Evolutionary conservation across 1,140 invertebrate genomes (phyloP), one percentile per base, ranked within the genome.

Genomic region (Drosophila albomicans): DNA sequence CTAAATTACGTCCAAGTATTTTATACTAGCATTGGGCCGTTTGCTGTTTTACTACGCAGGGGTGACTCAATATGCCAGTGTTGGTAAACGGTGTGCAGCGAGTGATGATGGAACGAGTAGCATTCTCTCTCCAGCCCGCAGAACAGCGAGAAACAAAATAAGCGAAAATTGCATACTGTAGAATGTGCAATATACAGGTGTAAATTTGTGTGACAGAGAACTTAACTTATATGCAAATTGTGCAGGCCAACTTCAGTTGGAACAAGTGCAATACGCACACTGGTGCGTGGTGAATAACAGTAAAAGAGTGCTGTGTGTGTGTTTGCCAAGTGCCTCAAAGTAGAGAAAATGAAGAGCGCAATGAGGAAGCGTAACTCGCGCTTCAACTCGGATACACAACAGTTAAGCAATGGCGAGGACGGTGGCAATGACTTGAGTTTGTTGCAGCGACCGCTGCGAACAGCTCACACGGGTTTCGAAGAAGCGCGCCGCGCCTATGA

Each of bases 401-500:
- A 80, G 63, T 78, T 88, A 73, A 84, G 74, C 49, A 38, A 38
- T 38, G 35, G 35, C 35, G 8, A 10, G 2, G 68, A 63, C 66
- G 63, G 69, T 35, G 66, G 69, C 72, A 82, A 78, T 46, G 95
- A 95, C 84, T 93, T 94, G 75, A 94, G 95, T 61, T 79, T 95
- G 49, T 91, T 96, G 52, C 93, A 94, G 75, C 95, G 95, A 82
- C 95, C 95, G 16, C 93, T 96, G 76, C 92, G 93, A 16, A 95
- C 94, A 28, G 95, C 94, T 81, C 86, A 95, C 49, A 94, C 94
- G 32, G 94, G 94, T 32, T 94, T 96, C 84, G 93, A 93, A 65
- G 95, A 96, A 79, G 94, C 94, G 4, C 93, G 94, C 41, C 93
- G 93, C 65, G 93, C 94, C 51, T 94, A 94, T 92, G 93, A 95